Base-by-base conservation (phyloP, 2,888 invertebrate genomes). In the Caenorhabditis sulstoni region DNA sequence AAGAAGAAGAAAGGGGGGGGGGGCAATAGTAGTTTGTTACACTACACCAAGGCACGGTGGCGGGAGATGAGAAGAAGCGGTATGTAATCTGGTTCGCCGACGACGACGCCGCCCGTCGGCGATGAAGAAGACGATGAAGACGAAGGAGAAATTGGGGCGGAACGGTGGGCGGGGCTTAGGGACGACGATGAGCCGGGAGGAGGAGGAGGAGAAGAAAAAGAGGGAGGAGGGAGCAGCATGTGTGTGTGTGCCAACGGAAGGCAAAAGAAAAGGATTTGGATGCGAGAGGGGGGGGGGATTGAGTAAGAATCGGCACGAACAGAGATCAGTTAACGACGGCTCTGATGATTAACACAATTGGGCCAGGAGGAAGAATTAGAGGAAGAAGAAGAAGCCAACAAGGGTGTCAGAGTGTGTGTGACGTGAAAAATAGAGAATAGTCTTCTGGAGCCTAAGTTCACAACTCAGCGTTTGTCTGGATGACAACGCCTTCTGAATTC, bases 111-210 rank as follows among this genome's bases (percentile, higher is more conserved):
- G 29, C 7, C 29, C 29, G 29, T 29, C 29, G 29, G 29, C 3
- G 29, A 29, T 5, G 29, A 29, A 29, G 29, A 29, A 29, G 29
- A 29, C 3, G 58, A 62, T 18, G 65, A 37, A 61, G 59, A 16
- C 47, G 53, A 47, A 35, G 53, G 53, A 61, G 59, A 59, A 61
- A 12, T n/a, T 39, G 35, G 53, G 70, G 55, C 61, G 61, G 70
- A 70, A 62, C 53, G 49, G 68, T 29, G 59, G 71, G 71, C 71
- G 71, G 71, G 14, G 71, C 62, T 53, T 52, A 49, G 49, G 59
- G 52, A 12, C 29, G 37, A 49, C 45, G 70, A 70, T 47, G 55
- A 53, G 49, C 49, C 7, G 35, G 22, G 14, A 0, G 37, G 35
- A 50, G n/a, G 22, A 20, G 14, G 37, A 14, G 23, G 5, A 49